These are phyloP conservation scores for Drymodes brunneopygia DNA, from an alignment of 2,113 vertebrate genomes.

Conservation along the genomic window DNA sequence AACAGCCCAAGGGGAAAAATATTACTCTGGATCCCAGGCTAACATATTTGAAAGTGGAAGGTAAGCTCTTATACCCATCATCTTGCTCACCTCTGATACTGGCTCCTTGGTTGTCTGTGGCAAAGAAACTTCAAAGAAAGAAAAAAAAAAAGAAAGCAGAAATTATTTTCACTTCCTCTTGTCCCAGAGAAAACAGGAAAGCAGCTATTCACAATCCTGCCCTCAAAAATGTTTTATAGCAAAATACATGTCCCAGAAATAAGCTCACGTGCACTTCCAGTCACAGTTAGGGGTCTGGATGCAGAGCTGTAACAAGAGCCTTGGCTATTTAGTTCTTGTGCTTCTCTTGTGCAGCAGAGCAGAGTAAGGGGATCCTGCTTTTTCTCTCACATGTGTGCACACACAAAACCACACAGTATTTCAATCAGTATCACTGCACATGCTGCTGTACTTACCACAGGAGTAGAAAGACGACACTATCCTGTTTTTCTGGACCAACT, in stretches of 20 bases:
- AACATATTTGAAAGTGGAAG: background rate
- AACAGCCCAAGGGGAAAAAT: background rate
- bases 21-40: background rate
- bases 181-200: background rate
- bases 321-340: background rate
- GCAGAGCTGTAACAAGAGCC: background rate
- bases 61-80: background rate
- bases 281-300: background rate
- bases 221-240: background rate
- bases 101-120: background rate
- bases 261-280: background rate
- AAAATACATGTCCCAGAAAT: background rate
- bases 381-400: accelerated
- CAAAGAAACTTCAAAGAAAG: conserved; percentile 15
- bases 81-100: conserved; percentile 8
- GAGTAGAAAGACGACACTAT: background rate
- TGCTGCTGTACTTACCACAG: conserved; percentile 30
- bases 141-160: background rate
- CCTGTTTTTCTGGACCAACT: background rate
- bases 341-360: background rate
- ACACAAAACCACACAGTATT: background rate
- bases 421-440: background rate
- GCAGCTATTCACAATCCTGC: background rate
- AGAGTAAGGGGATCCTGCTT: background rate
- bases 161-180: conserved; percentile 29